phyloP scores from a whole-genome alignment of 2,797 vertebrate species.

The Bradypus variegatus region DNA sequence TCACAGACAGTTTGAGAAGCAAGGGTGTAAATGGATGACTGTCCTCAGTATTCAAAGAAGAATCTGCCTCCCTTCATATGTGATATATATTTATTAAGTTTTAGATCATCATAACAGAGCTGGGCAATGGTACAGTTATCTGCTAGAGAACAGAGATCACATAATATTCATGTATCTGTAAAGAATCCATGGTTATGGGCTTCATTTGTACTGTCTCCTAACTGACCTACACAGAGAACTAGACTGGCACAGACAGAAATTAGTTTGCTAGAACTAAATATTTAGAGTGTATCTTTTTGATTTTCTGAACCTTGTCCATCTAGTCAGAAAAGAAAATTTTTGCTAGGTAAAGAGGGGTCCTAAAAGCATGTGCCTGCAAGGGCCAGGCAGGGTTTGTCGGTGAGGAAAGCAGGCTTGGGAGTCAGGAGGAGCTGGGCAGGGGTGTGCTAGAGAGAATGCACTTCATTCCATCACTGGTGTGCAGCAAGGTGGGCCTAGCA shows the following conservation, averaged over 20 bases:
- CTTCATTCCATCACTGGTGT: background rate
- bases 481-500: background rate
- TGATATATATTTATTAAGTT: background rate
- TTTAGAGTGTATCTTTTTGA: background rate
- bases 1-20: background rate
- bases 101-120: background rate
- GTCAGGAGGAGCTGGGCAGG: too few relatives aligned
- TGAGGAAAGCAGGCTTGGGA: background rate
- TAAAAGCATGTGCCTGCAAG: background rate
- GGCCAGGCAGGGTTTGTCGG: fast-evolving
- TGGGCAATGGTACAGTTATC: background rate
- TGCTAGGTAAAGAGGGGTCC: background rate
- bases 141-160: background rate
- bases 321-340: background rate
- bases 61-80: background rate
- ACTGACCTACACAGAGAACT: background rate
- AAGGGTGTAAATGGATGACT: background rate
- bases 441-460: background rate
- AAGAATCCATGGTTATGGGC: background rate
- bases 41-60: background rate
- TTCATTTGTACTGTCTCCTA: background rate
- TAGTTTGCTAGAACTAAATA: background rate
- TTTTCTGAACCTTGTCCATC: background rate
- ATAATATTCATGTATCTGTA: background rate
- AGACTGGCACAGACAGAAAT: background rate